Base-by-base conservation (phyloP, 2,797 vertebrate genomes). In the Anguilla pacifica region DNA sequence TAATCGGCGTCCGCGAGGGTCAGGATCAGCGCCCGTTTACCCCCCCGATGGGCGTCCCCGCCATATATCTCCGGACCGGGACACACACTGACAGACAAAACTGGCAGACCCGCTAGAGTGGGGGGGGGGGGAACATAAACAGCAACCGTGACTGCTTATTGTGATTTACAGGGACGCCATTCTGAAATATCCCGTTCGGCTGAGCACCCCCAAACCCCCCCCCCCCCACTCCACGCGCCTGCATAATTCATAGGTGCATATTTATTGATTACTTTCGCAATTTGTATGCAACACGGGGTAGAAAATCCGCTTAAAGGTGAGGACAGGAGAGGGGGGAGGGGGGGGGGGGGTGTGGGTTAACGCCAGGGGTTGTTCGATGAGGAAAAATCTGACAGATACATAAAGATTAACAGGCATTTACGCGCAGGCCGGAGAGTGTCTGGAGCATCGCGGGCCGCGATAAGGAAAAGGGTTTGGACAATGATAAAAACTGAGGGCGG, bases 401-500 rank as follows among this genome's bases (percentile, higher is more conserved):
- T 90, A 93, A 91, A 95, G 94, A 95, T 96, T 94, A 94, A 92
- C 87, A 92, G 93, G 93, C 91, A 90, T 89, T 91, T 88, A 83
- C 87, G 81, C 83, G 74, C 81, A 89, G 88, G 53, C 72, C 79
- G 88, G 91, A 93, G 88, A 90, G 89, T 92, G 92, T 93, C 93
- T 94, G 94, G 90, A 86, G 31, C 89, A 91, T 92, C 92, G 94
- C 90, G 39, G 93, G 93, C 93, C 92, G 85, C 92, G 94, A 95
- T 96, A 95, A 96, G 94, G 93, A 93, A 93, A 92, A 15, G 92
- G 95, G 93, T 93, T 94, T 93, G 93, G 94, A 88, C 89, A 35
- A 84, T 88, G 87, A 95, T 96, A 95, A 96, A 96, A 95, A 93
- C 94, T 92, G 93, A 94, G 95, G 93, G 93, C 91, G 93, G 92